Evolutionary conservation across 2,888 invertebrate genomes (phyloP).

Genomic region (Lepidochitona cinerea): DNA sequence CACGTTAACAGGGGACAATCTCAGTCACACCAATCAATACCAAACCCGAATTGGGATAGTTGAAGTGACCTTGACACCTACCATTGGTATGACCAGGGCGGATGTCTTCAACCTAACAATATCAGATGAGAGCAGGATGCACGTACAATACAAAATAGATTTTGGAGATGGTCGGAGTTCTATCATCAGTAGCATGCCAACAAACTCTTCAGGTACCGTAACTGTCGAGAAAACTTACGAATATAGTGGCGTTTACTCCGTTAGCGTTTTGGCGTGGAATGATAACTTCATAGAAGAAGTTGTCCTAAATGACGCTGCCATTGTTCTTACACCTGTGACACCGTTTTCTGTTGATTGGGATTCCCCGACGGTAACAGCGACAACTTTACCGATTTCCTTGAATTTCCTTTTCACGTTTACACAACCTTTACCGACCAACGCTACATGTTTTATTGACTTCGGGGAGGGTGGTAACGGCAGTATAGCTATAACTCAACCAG

Average conservation of each 20-base stretch:
- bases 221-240: background rate
- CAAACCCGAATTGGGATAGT: background rate
- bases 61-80: background rate
- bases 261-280: background rate
- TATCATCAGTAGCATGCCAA: background rate
- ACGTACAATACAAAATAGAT: background rate
- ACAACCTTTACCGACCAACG: background rate
- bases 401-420: background rate
- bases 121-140: background rate
- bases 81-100: background rate
- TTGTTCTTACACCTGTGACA: background rate
- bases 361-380: background rate
- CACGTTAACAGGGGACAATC: background rate
- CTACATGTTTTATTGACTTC: background rate
- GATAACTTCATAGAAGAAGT: background rate
- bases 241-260: background rate
- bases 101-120: background rate
- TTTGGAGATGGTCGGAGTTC: background rate
- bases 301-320: background rate
- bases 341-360: background rate
- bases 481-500: no score
- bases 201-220: background rate
- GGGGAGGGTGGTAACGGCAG: background rate
- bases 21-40: background rate
- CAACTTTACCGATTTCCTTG: background rate